phyloP scores from a whole-genome alignment of 2,888 invertebrate species.

The Drosophila peninsularis region DNA sequence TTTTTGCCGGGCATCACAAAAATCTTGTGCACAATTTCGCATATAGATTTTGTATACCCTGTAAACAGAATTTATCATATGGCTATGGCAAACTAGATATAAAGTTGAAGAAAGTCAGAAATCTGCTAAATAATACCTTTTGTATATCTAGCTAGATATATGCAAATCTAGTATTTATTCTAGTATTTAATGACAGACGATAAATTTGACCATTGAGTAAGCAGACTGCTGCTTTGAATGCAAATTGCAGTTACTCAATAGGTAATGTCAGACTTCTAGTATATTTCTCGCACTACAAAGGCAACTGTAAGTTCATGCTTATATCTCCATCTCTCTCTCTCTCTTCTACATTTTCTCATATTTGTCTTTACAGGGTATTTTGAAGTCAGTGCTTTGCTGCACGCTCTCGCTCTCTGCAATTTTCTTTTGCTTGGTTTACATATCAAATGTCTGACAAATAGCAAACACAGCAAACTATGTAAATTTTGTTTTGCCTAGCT shows the following conservation, averaged over 20 bases:
- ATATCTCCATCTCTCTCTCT: background rate
- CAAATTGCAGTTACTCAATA: background rate
- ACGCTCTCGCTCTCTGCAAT: background rate
- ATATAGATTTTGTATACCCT: constrained; percentile 43
- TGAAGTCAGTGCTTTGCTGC: too few relatives aligned
- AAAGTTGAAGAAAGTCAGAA: too few relatives aligned
- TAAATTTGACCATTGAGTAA: too few relatives aligned
- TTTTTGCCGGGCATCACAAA: constrained; percentile 30
- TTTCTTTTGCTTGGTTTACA: constrained; percentile 27
- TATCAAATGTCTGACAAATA: constrained; percentile 39
- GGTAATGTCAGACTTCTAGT: background rate
- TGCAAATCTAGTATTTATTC: background rate
- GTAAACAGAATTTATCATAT: background rate
- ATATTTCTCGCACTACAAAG: too few relatives aligned
- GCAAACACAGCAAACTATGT: constrained; percentile 44
- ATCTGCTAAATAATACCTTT: background rate
- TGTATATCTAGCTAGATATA: too few relatives aligned
- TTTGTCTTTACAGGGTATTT: background rate
- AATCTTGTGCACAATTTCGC: constrained; percentile 45
- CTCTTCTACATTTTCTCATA: background rate
- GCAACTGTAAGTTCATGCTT: background rate
- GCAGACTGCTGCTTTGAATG: too few relatives aligned
- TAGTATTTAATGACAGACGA: background rate
- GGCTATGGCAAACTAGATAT: background rate
- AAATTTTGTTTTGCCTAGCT: constrained; percentile 46